phyloP scores from a whole-genome alignment of 2,113 vertebrate species.

The Larimichthys crocea region DNA sequence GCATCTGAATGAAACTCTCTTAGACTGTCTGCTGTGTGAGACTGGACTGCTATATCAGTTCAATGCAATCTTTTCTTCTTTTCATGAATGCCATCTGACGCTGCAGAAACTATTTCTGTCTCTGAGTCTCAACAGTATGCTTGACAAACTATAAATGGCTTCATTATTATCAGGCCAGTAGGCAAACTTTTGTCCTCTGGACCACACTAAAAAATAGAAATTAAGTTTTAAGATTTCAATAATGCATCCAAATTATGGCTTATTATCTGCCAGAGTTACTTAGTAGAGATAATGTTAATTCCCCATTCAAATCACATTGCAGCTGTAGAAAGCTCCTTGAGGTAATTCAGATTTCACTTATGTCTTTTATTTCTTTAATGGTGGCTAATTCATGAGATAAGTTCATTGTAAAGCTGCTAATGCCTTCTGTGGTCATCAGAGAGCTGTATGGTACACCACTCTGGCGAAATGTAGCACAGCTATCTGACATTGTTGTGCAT shows the following conservation, averaged over 20 bases:
- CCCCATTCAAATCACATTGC: not conserved
- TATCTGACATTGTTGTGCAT: no score
- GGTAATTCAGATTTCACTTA: constrained; percentile 34
- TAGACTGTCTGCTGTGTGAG: not conserved
- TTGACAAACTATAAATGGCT: constrained; percentile 12
- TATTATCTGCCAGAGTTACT: not conserved
- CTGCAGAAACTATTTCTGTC: not conserved
- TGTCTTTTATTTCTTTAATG: constrained; percentile 10
- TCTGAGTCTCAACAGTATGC: not conserved
- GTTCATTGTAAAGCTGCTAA: not conserved
- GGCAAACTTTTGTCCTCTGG: constrained; percentile 4
- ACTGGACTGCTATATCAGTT: not conserved
- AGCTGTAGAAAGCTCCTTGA: constrained; percentile 28
- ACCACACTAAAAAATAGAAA: constrained; percentile 26
- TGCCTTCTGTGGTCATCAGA: not conserved
- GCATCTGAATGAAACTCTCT: not conserved
- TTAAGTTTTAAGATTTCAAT: constrained; percentile 31
- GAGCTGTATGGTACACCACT: not conserved
- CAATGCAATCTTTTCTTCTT: not conserved
- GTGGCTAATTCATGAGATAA: constrained; percentile 26
- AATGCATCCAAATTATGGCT: constrained; percentile 22
- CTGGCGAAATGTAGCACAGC: no score
- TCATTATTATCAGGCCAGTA: constrained; percentile 19
- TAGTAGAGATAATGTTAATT: constrained; percentile 12
- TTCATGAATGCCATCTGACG: not conserved